Evolutionary conservation across 2,113 vertebrate genomes (phyloP).

Genomic region (Spea multiplicata): DNA sequence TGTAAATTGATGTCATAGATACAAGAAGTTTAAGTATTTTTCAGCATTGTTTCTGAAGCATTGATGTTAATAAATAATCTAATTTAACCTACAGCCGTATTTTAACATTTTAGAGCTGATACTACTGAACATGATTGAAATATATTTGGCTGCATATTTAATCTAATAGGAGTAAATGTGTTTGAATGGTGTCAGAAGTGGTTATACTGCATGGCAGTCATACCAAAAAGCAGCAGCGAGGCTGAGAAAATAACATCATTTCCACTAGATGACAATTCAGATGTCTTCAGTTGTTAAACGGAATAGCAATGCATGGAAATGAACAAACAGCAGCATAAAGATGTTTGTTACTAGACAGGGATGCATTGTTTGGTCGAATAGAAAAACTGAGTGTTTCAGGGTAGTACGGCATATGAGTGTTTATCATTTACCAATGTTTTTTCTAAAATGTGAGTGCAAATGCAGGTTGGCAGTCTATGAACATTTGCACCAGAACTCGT

Average conservation of each 20-base stretch:
- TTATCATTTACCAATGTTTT: too few species aligned
- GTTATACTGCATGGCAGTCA: background rate
- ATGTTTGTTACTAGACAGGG: background rate
- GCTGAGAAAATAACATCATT: slow-evolving; percentile 1
- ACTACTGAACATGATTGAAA: too few species aligned
- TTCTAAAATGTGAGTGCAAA: too few species aligned
- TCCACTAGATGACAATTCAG: slow-evolving; percentile 10
- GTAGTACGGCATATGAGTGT: too few species aligned
- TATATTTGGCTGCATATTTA: background rate
- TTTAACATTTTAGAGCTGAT: too few species aligned
- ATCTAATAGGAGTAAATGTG: background rate
- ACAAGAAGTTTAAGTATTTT: too few species aligned
- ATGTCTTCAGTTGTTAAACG: background rate
- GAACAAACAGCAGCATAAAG: background rate
- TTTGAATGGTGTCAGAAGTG: slow-evolving; percentile 4
- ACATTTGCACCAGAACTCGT: too few species aligned
- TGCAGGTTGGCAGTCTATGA: too few species aligned
- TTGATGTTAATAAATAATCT: too few species aligned
- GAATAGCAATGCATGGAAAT: background rate
- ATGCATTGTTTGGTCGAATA: background rate
- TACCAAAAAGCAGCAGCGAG: background rate
- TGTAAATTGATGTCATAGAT: too few species aligned
- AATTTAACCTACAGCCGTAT: too few species aligned
- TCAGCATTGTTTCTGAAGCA: too few species aligned
- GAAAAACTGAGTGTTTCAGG: background rate